These are phyloP conservation scores for Agrilus mali DNA, from an alignment of 2,888 invertebrate genomes.

Conservation along the genomic window DNA sequence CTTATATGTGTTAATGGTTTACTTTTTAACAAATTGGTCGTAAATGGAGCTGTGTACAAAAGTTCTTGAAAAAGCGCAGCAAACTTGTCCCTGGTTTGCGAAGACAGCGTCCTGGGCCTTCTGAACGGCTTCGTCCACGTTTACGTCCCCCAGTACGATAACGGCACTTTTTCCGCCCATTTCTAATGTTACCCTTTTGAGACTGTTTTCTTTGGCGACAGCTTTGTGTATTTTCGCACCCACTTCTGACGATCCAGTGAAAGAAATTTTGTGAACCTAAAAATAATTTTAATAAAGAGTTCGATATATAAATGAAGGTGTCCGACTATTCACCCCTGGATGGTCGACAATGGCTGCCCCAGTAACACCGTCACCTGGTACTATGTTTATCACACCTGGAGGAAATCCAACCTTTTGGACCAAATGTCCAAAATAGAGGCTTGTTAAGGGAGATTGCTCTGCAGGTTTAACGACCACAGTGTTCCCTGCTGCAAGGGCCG, in stretches of 20 bases:
- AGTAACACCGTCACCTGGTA: constrained; percentile 78
- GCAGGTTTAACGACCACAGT: constrained; percentile 86
- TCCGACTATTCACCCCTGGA: constrained; percentile 25
- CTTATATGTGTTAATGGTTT: neutral
- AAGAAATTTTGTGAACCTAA: constrained; percentile 78
- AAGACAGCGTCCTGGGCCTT: constrained; percentile 75
- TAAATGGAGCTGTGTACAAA: constrained; percentile 84
- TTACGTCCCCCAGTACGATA: constrained; percentile 74
- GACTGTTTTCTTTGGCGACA: constrained; percentile 50
- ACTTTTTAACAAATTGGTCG: constrained; percentile 72
- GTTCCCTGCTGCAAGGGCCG: constrained; percentile 65
- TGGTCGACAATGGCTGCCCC: constrained; percentile 70
- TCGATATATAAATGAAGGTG: neutral
- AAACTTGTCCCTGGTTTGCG: constrained; percentile 83
- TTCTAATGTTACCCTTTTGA: constrained; percentile 84
- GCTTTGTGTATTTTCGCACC: constrained; percentile 73
- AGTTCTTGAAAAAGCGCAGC: constrained; percentile 84
- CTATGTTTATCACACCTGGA: constrained; percentile 78
- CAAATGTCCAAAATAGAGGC: constrained; percentile 77
- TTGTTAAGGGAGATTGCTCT: constrained; percentile 88
- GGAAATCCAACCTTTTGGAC: constrained; percentile 86
- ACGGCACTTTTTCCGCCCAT: constrained; percentile 92
- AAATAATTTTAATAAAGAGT: neutral
- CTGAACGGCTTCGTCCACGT: constrained; percentile 70
- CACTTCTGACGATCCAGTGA: constrained; percentile 88